Base-by-base conservation (phyloP, 2,888 invertebrate species). In the Eurois occulta region DNA sequence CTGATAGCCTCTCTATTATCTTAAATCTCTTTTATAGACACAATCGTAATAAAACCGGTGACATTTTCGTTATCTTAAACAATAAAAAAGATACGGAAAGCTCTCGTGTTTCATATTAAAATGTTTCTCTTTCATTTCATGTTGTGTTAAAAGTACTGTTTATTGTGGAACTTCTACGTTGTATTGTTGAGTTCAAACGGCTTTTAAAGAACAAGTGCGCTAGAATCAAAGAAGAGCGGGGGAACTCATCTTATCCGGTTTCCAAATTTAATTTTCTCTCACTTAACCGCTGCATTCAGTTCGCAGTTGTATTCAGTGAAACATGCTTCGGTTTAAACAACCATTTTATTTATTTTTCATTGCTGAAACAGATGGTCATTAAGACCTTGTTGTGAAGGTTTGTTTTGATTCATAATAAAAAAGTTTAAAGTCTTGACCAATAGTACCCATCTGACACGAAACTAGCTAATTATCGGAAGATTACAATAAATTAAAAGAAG, bases 251-350 rank as follows among this genome's bases (percentile, higher is more conserved):
- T 5, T n/a, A 67, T 13, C 24, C 18, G 38, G 28, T 72, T 41
- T 32, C 43, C n/a, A 41, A 67, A 67, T 74, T 74, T 35, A 46
- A 72, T 65, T 78, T 62, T 32, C 32, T 24, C 46, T n/a, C 64
- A 65, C 16, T 64, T 46, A 28, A 35, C 55, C 32, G 38, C 66
- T 64, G 64, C 48, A 55, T 58, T 68, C 24, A 48, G 48, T 48
- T 48, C 48, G 38, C 24, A 21, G 35, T 28, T 28, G 52, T 11
- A 21, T 32, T 52, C 16, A 46, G 18, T 32, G 52, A 48, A 78
- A 62, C 60, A 46, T 55, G 41, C 10, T 84, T 48, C 28, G 35
- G 35, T 77, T 32, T n/a, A 52, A 66, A 16, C 35, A 52, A 16
- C 18, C 8, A 52, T 32, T 35, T 32, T 65, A 35, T 70, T 32